Percentiles rank a stretch among this genome's conserved stretches.
These are phyloP conservation scores for Rhizomys pruinosus DNA, from an alignment of 2,113 vertebrate genomes.

Conservation along the genomic window DNA sequence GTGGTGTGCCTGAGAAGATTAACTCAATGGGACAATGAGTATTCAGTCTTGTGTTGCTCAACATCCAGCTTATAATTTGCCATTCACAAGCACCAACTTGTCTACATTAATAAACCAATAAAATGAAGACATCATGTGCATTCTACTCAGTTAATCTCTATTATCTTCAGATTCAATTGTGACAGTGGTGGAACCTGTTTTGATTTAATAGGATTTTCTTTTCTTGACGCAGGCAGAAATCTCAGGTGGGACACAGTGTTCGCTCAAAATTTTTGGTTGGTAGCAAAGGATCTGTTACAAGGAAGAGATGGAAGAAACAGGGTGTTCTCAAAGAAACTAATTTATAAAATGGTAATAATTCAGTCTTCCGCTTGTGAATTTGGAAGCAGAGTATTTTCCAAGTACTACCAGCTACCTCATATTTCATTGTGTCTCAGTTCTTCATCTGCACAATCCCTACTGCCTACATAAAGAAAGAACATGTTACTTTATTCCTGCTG, in stretches of 20 bases:
- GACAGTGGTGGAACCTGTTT: constrained; percentile 1
- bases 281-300: constrained; percentile 48
- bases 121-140: constrained; percentile 45
- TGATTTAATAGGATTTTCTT: constrained; percentile 36
- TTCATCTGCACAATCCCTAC: neutral
- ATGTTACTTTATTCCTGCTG: neutral
- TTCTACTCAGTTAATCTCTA: constrained; percentile 2
- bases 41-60: neutral
- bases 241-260: constrained; percentile 57
- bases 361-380: constrained; percentile 46
- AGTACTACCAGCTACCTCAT: constrained; percentile 8
- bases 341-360: constrained; percentile 55
- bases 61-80: neutral
- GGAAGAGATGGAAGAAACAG: constrained; percentile 24
- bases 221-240: constrained; percentile 54
- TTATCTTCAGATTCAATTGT: constrained; percentile 19
- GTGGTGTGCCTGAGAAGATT: neutral
- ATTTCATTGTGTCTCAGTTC: constrained; percentile 8
- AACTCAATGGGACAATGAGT: constrained; percentile 3
- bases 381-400: neutral
- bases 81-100: neutral
- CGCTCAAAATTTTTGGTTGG: constrained; percentile 58
- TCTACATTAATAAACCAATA: constrained; percentile 49
- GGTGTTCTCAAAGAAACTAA: constrained; percentile 52
- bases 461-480: neutral